Base-by-base conservation (phyloP, 2,888 invertebrate species). In the Digitonthophagus gazella region DNA sequence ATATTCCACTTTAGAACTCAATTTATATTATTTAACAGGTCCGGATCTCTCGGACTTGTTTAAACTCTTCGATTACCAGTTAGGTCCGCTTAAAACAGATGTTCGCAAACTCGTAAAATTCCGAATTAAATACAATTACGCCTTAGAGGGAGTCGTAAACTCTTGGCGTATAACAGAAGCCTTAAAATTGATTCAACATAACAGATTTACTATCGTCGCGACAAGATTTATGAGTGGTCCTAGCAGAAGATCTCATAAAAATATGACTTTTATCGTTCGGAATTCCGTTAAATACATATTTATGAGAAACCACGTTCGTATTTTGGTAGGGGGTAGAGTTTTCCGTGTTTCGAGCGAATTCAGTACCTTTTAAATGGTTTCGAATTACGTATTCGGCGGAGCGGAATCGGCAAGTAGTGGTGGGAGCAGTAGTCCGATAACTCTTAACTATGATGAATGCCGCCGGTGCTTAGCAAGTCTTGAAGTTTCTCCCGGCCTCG, bases 381-480 rank as follows among this genome's bases (percentile, higher is more conserved):
- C 16, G 61, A 61, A 61, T 61, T 61, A 61, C 20, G 61, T 61
- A 61, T 61, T 61, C 61, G 61, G 16, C 11, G 18, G 19, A 2
- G 18, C 19, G 19, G 61, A 61, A 61, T 61, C 61, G 61, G 61
- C 61, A 61, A 61, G 61, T 61, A 61, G 61, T 61, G 61, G 61
- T 61, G 61, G 61, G 61, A 20, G 61, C n/a, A 20, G 61, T 19
- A 18, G 11, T 11, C 61, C 20, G 61, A 61, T 61, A 61, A 61
- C 61, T 61, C 61, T 20, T 61, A 61, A 61, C 61, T 61, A 61
- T 61, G 61, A 61, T 61, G 61, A 61, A 61, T 61, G 61, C 19
- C 61, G 61, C 19, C 61, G 61, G 61, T 61, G 61, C 61, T 61
- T 61, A 61, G 61, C 61, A 61, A 61, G 61, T 61, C 61, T 61